Evolutionary conservation across 1,140 invertebrate species (phyloP), one percentile per base, ranked within the genome.

Genomic region (Drosophila setifemur): DNA sequence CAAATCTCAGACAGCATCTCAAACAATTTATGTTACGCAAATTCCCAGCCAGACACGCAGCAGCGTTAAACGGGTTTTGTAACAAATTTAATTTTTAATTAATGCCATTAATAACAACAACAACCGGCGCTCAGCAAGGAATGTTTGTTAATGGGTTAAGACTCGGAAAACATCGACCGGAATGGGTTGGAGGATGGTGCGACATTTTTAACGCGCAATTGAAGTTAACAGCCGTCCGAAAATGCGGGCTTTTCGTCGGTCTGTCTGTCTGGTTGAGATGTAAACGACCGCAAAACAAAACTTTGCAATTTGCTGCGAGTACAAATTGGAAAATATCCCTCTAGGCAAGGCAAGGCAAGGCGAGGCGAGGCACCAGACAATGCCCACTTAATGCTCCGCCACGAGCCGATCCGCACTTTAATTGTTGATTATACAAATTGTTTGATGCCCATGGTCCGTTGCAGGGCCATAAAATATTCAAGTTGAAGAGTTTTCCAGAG

Each of bases 1-100:
- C 14, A 40, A 58, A 61, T 64, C 33, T 40, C 33, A 18, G 61
- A 23, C 33, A 64, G 57, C 57, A 25, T 49, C 19, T 63, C 25
- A 48, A 49, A 23, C 7, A 29, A 28, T 64, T 66, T 64, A 18
- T 25, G 14, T 39, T 19, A 19, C 14, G 14, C n/a, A 40, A 63
- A 49, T 66, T 39, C 26, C 23, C 7, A 25, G 9, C 8, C 14
- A 64, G 60, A 40, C 57, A 25, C 39, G 33, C 39, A 40, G 39
- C 23, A 7, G 42, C 61, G 61, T 66, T 58, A 73, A 79, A 79
- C 75, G 75, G 57, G 52, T 63, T 79, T n/a, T 67, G 70, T 75
- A 60, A 66, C 58, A 71, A 81, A 79, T 81, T 79, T 66, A 71
- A 79, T 66, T 74, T 75, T 81, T 81, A 79, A 79, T 79, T 75